These are phyloP conservation scores for Sciurus niger DNA, from an alignment of 2,113 vertebrate genomes.

Conservation along the genomic window DNA sequence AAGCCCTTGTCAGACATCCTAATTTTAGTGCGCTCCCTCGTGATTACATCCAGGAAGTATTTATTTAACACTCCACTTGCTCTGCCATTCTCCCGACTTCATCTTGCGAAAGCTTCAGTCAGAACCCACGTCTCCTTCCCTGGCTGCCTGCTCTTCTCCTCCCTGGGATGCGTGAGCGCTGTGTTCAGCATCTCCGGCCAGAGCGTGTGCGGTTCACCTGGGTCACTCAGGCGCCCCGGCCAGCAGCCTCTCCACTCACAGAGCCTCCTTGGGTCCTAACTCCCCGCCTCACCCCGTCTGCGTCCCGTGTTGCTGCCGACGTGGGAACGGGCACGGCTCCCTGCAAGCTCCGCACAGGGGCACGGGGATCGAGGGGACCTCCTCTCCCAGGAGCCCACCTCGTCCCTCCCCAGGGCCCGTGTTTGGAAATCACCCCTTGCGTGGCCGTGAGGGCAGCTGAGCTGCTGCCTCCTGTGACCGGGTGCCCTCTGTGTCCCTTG, in stretches of 20 bases:
- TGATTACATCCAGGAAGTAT: slow-evolving; percentile 69
- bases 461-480: not conserved
- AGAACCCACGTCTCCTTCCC: not conserved
- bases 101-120: slow-evolving; percentile 69
- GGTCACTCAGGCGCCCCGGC: no score
- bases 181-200: not conserved
- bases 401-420: not conserved
- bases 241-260: rapidly evolving
- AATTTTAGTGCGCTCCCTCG: slow-evolving; percentile 69
- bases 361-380: not conserved
- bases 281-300: not conserved
- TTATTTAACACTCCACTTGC: slow-evolving; percentile 79
- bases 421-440: not conserved
- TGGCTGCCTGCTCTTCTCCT: not conserved
- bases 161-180: slow-evolving; percentile 14
- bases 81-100: slow-evolving; percentile 73
- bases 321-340: not conserved
- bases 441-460: not conserved
- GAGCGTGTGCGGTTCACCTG: not conserved
- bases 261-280: not conserved
- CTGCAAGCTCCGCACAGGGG: not conserved
- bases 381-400: not conserved
- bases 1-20: slow-evolving; percentile 73
- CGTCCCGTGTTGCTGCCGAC: rapidly evolving
- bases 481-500: not conserved